phyloP scores from a whole-genome alignment of 2,888 invertebrate species.

The Ormyrus thymus region DNA sequence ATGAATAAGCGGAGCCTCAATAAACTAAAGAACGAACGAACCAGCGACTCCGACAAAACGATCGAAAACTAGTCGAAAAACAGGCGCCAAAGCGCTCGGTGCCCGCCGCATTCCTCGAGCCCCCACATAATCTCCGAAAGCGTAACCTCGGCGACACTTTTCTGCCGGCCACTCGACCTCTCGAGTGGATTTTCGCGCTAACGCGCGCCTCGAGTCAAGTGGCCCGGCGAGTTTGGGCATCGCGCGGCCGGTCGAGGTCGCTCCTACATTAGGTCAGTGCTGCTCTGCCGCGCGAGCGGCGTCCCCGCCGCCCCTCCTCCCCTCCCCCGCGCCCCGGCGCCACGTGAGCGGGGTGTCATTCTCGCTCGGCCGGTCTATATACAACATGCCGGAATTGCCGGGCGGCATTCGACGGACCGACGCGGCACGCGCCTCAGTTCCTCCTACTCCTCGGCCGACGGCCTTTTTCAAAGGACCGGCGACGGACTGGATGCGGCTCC shows the following conservation, averaged over 20 bases:
- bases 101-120: too few species aligned
- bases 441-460: background rate
- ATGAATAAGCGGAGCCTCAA: too few species aligned
- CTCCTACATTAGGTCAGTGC: too few species aligned
- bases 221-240: background rate
- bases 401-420: slow-evolving; percentile 40
- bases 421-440: slow-evolving; percentile 16
- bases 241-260: too few species aligned
- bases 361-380: slow-evolving; percentile 12
- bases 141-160: too few species aligned
- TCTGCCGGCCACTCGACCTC: background rate
- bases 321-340: background rate
- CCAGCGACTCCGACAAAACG: too few species aligned
- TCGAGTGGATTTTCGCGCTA: slow-evolving; percentile 41
- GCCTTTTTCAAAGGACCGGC: background rate
- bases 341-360: slow-evolving; percentile 36
- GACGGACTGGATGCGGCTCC: background rate
- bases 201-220: slow-evolving; percentile 18
- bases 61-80: too few species aligned
- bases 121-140: too few species aligned
- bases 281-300: background rate
- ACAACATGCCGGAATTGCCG: slow-evolving; percentile 40
- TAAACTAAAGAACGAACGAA: too few species aligned
- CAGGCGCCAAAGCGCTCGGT: too few species aligned
- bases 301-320: background rate